Conservation (phyloP, 2,888 invertebrate genomes). For the Himalopsyche tibetana region DNA sequence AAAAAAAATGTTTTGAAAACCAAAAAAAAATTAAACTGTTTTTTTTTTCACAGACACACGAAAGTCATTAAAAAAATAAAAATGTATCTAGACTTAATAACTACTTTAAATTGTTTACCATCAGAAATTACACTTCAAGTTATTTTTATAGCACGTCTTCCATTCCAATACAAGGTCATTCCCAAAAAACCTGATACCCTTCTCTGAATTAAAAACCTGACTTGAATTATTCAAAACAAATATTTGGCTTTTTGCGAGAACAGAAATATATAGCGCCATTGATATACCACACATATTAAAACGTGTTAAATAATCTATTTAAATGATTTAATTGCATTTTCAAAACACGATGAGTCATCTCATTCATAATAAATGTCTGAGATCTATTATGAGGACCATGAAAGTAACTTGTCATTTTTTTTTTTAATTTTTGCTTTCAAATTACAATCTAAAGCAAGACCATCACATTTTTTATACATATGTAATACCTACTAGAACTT, state of each 20-base stretch:
- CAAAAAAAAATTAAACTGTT: too few species aligned
- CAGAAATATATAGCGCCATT: background rate
- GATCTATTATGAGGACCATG: constrained; percentile 1
- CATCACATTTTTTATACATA: background rate
- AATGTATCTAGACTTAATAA: too few species aligned
- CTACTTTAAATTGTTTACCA: constrained; percentile 27
- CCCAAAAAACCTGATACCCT: constrained; percentile 41
- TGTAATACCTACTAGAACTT: too few species aligned
- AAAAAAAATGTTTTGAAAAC: too few species aligned
- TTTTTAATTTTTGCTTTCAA: background rate
- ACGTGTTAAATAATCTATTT: constrained; percentile 19
- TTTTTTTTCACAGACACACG: too few species aligned
- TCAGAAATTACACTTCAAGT: constrained; percentile 7
- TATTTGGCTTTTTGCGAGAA: background rate
- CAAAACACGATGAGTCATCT: background rate
- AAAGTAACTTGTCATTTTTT: background rate
- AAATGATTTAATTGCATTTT: constrained; percentile 34
- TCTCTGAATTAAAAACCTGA: constrained; percentile 42
- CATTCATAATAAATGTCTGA: background rate
- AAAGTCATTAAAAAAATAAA: too few species aligned
- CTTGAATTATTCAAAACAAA: constrained; percentile 23
- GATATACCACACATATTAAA: background rate
- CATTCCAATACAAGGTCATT: constrained; percentile 38
- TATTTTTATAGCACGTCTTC: constrained; percentile 39
- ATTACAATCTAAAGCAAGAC: background rate